phyloP scores from a whole-genome alignment of 2,113 vertebrate species.

The Murina feae region DNA sequence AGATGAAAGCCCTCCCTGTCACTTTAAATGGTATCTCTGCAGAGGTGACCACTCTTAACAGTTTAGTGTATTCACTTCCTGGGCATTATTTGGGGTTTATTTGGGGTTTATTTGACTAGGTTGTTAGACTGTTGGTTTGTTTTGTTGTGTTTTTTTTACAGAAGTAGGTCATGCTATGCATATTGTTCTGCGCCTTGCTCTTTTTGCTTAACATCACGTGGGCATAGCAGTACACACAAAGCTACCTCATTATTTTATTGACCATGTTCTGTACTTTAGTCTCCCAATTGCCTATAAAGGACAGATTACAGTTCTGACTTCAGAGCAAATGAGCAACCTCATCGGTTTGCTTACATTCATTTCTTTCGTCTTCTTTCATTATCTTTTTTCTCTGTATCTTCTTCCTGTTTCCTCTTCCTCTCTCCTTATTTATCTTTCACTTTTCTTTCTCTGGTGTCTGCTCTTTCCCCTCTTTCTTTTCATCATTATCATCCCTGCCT shows the following conservation, averaged over 20 bases:
- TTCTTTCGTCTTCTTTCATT: neutral
- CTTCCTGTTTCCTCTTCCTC: neutral
- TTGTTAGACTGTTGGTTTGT: neutral
- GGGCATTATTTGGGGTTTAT: neutral
- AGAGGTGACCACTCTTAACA: neutral
- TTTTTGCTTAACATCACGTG: neutral
- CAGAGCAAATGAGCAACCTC: neutral
- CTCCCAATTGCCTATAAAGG: too few species aligned
- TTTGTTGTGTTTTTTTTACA: neutral
- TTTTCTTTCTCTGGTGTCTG: neutral
- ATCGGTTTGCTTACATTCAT: neutral
- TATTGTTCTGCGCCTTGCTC: neutral
- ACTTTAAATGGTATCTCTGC: neutral
- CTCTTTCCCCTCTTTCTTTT: neutral
- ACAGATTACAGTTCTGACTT: neutral
- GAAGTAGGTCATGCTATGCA: neutral
- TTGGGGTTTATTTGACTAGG: neutral
- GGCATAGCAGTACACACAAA: fast-evolving
- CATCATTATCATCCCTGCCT: neutral
- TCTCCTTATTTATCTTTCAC: neutral
- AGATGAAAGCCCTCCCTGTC: neutral
- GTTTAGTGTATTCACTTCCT: neutral
- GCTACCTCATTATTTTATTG: neutral
- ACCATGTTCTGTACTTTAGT: neutral
- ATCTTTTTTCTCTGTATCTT: neutral